phyloP scores from a whole-genome alignment of 1,140 invertebrate genomes.

The Centruroides vittatus region DNA sequence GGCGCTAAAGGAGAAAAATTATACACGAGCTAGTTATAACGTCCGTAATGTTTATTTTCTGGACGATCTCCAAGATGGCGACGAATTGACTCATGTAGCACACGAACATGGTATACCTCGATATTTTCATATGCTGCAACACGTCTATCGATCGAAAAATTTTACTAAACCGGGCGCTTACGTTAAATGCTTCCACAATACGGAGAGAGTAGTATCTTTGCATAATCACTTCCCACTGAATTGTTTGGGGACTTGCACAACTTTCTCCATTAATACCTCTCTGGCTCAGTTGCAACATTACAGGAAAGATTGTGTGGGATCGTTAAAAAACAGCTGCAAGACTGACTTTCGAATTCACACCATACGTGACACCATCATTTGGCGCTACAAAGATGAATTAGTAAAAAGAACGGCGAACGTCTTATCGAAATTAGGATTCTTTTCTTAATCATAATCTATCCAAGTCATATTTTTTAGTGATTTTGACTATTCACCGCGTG shows the following conservation, averaged over 20 bases:
- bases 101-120: slow-evolving; percentile 48
- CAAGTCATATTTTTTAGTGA: too few species aligned
- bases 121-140: slow-evolving; percentile 88
- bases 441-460: slow-evolving; percentile 23
- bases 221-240: slow-evolving; percentile 88
- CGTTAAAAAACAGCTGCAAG: slow-evolving; percentile 64
- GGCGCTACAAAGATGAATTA: slow-evolving; percentile 66
- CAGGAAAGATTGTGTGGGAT: slow-evolving; percentile 77
- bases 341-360: slow-evolving; percentile 65
- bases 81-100: slow-evolving; percentile 20
- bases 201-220: slow-evolving; percentile 68
- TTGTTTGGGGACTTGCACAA: slow-evolving; percentile 72
- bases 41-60: slow-evolving; percentile 89
- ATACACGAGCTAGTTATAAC: slow-evolving; percentile 69
- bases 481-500: too few species aligned
- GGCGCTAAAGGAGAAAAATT: slow-evolving; percentile 43
- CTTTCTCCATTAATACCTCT: slow-evolving; percentile 62
- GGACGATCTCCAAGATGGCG: slow-evolving; percentile 50
- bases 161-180: slow-evolving; percentile 87
- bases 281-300: slow-evolving; percentile 88
- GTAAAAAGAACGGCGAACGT: slow-evolving; percentile 51
- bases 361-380: slow-evolving; percentile 69
- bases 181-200: slow-evolving; percentile 88
- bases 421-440: slow-evolving; percentile 55
- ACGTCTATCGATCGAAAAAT: slow-evolving; percentile 76